phyloP scores from a whole-genome alignment of 2,113 vertebrate genomes.

The Oreochromis aureus region DNA sequence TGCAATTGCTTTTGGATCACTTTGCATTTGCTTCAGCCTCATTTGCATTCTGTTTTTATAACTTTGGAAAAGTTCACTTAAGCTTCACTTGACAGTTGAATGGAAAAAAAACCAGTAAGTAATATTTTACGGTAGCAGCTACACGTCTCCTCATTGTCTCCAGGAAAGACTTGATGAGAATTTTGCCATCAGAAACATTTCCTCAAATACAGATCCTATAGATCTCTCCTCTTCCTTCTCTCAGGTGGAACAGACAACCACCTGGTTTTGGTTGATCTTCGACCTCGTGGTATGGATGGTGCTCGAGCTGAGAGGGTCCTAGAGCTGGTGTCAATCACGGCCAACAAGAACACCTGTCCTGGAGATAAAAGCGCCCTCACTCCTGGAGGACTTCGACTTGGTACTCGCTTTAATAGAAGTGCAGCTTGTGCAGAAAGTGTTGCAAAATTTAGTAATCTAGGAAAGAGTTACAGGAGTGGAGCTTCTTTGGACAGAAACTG shows the following conservation, averaged over 20 bases:
- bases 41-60: constrained; percentile 6
- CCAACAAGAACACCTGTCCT: constrained; percentile 92
- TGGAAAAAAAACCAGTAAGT: not conserved
- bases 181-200: not conserved
- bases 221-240: not conserved
- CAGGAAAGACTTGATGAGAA: not conserved
- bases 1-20: not conserved
- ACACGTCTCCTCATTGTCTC: not conserved
- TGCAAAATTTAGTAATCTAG: not conserved
- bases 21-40: not conserved
- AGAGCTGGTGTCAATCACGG: constrained; percentile 86
- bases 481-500: not conserved
- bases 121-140: not conserved
- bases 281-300: constrained; percentile 83
- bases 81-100: not conserved
- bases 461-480: not conserved
- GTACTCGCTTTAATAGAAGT: constrained; percentile 49
- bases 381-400: constrained; percentile 83
- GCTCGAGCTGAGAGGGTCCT: constrained; percentile 83
- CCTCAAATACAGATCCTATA: not conserved
- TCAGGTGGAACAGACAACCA: constrained; percentile 91
- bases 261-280: constrained; percentile 87
- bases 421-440: not conserved
- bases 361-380: constrained; percentile 87
- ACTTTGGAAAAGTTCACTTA: not conserved